phyloP scores from a whole-genome alignment of 2,888 invertebrate species.

The Tuta absoluta region DNA sequence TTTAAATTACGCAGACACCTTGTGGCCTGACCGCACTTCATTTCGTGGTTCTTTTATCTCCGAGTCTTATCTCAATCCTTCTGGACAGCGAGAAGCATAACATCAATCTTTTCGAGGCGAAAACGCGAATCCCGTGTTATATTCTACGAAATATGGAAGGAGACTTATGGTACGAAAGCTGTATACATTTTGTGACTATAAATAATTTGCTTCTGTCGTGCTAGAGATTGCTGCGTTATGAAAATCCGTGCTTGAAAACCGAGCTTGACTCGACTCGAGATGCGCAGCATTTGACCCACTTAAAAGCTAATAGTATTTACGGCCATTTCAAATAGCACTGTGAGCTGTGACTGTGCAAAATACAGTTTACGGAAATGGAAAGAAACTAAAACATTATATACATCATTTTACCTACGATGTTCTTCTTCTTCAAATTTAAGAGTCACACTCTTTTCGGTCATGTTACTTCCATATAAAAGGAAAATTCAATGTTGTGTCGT shows the following conservation, averaged over 20 bases:
- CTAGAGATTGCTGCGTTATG: conserved; percentile 1
- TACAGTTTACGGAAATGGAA: too few species aligned
- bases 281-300: conserved; percentile 3
- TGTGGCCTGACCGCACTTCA: conserved; percentile 16
- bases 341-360: too few species aligned
- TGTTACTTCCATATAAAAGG: too few species aligned
- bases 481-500: too few species aligned
- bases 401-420: too few species aligned
- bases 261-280: conserved; percentile 1
- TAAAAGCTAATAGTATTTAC: not conserved
- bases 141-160: not conserved
- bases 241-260: conserved; percentile 6
- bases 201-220: conserved; percentile 10
- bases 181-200: conserved; percentile 2
- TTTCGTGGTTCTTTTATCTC: conserved; percentile 17
- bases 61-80: conserved; percentile 13
- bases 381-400: too few species aligned
- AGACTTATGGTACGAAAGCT: conserved; percentile 15
- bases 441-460: too few species aligned
- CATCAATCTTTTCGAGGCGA: conserved; percentile 15
- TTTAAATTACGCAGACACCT: conserved; percentile 18
- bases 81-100: conserved; percentile 5
- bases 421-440: too few species aligned
- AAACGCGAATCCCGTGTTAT: not conserved
- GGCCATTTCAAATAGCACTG: too few species aligned